Evolutionary conservation across 2,113 vertebrate species (phyloP).

Genomic region (Catagonus wagneri): DNA sequence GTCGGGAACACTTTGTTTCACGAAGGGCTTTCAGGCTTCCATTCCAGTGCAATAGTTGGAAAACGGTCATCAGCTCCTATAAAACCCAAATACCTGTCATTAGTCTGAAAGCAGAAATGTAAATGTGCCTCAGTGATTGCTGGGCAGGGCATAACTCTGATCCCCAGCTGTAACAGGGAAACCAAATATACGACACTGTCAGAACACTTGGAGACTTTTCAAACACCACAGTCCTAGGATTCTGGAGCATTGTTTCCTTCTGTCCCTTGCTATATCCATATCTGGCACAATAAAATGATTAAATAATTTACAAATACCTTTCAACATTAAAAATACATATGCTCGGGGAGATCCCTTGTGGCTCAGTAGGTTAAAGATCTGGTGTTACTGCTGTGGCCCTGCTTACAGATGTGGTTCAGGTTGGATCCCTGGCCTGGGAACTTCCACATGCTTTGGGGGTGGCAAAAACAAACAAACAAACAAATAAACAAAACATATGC

Average conservation of each 20-base stretch:
- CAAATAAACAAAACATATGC: background rate
- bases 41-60: slow-evolving; percentile 94
- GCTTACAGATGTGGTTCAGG: no score
- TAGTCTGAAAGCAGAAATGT: background rate
- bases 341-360: background rate
- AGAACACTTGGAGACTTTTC: background rate
- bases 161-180: background rate
- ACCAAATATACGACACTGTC: background rate
- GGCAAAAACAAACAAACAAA: no score
- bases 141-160: background rate
- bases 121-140: background rate
- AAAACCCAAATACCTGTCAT: slow-evolving; percentile 64
- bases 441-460: no score
- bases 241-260: background rate
- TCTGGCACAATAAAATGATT: background rate
- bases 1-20: slow-evolving; percentile 91
- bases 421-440: no score
- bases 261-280: background rate
- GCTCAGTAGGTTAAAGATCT: no score
- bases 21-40: slow-evolving; percentile 92
- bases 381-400: no score
- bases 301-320: background rate
- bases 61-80: slow-evolving; percentile 94
- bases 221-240: background rate
- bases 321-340: background rate